Conservation (phyloP, 2,888 invertebrate genomes). For the Troides aeacus region DNA sequence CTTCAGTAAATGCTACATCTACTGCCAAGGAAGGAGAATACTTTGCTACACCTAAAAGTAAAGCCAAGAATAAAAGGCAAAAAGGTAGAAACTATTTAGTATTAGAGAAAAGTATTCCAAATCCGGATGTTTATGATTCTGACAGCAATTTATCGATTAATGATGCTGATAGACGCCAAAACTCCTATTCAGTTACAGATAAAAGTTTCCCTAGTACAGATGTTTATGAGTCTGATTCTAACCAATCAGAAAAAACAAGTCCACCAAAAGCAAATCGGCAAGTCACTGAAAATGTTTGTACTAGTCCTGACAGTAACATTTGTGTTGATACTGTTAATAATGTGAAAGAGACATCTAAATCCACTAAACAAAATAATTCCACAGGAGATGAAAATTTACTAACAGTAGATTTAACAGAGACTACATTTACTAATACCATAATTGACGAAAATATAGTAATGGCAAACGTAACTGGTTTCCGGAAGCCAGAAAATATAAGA, state of each 20-base stretch:
- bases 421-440: slow-evolving; percentile 34
- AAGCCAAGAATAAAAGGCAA: slow-evolving; percentile 68
- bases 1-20: slow-evolving; percentile 37
- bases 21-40: slow-evolving; percentile 49
- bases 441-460: slow-evolving; percentile 66
- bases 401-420: slow-evolving; percentile 58
- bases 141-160: slow-evolving; percentile 74
- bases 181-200: slow-evolving; percentile 59
- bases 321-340: slow-evolving; percentile 30
- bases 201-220: slow-evolving; percentile 69
- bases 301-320: slow-evolving; percentile 43
- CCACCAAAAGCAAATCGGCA: slow-evolving; percentile 29
- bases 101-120: slow-evolving; percentile 61
- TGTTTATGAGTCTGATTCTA: slow-evolving; percentile 80
- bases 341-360: slow-evolving; percentile 31
- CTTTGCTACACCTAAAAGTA: slow-evolving; percentile 74
- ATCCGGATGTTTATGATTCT: slow-evolving; percentile 79
- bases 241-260: slow-evolving; percentile 52
- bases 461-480: slow-evolving; percentile 66
- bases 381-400: slow-evolving; percentile 36
- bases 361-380: slow-evolving; percentile 36
- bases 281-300: slow-evolving; percentile 36
- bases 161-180: slow-evolving; percentile 49
- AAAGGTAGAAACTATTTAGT: slow-evolving; percentile 62
- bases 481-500: slow-evolving; percentile 39